Conservation (phyloP, 2,888 invertebrate species). For the Brenthis ino region DNA sequence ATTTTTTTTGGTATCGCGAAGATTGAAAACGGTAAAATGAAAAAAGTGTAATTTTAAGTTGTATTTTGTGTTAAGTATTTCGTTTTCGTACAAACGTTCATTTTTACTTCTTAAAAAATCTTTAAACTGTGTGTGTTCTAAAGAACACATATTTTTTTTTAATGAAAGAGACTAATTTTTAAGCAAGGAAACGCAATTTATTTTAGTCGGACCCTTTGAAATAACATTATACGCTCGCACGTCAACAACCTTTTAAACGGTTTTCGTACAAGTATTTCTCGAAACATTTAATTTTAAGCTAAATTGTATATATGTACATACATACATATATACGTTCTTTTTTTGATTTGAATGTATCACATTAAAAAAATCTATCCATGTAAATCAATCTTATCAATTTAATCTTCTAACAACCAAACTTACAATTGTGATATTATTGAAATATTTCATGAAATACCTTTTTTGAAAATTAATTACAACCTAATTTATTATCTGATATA, state of each 20-base stretch:
- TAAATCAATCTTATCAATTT: too few species aligned
- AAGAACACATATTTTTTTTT: neutral
- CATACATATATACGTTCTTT: too few species aligned
- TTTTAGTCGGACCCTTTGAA: slow-evolving; percentile 18
- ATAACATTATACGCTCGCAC: slow-evolving; percentile 11
- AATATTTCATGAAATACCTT: neutral
- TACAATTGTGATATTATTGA: too few species aligned
- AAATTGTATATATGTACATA: neutral
- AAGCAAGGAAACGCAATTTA: slow-evolving; percentile 15
- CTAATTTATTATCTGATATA: slow-evolving; percentile 7
- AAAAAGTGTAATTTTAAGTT: too few species aligned
- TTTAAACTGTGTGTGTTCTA: neutral
- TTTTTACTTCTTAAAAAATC: neutral
- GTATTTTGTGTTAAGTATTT: neutral
- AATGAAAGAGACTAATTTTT: slow-evolving; percentile 21
- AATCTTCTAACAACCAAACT: too few species aligned
- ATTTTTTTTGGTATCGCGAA: too few species aligned
- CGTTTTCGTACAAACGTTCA: neutral
- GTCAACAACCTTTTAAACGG: slow-evolving; percentile 12
- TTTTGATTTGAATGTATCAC: too few species aligned
- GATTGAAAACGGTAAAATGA: too few species aligned
- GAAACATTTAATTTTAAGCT: slow-evolving; percentile 4
- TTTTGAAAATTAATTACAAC: neutral
- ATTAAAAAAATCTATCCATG: too few species aligned
- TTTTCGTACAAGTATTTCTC: neutral